phyloP scores from a whole-genome alignment of 2,113 vertebrate species.

The Struthio camelus region DNA sequence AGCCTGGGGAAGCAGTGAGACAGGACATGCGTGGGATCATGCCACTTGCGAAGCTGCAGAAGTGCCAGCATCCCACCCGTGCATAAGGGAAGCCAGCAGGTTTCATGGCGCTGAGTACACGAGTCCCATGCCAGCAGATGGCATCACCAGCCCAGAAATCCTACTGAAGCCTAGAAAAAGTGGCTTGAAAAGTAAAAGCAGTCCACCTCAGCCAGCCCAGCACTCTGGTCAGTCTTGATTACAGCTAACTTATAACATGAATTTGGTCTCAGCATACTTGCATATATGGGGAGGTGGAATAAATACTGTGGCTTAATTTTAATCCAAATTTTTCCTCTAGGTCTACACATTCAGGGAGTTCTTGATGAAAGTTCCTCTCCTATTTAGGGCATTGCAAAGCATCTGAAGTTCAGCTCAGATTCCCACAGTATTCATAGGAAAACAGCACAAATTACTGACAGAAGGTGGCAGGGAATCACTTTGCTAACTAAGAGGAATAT shows the following conservation, averaged over 20 bases:
- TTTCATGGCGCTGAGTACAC: not conserved
- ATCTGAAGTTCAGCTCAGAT: not conserved
- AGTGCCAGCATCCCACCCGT: not conserved
- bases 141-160: slow-evolving; percentile 46
- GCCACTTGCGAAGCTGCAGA: not conserved
- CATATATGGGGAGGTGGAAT: not conserved
- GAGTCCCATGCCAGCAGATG: slow-evolving; percentile 57
- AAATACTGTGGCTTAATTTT: not conserved
- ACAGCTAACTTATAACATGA: not conserved
- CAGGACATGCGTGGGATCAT: not conserved
- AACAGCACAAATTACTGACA: not conserved
- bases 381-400: not conserved
- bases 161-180: not conserved
- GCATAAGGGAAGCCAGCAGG: not conserved
- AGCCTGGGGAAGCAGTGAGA: not conserved
- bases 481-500: not conserved
- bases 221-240: not conserved
- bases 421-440: not conserved
- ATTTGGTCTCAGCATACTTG: not conserved
- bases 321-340: not conserved
- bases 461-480: not conserved
- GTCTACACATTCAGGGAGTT: not conserved
- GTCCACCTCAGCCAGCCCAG: not conserved
- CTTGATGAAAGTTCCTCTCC: not conserved
- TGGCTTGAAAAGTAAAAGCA: not conserved